Evolutionary conservation across 2,797 vertebrate genomes (phyloP).

Genomic region (Vespertilio murinus): DNA sequence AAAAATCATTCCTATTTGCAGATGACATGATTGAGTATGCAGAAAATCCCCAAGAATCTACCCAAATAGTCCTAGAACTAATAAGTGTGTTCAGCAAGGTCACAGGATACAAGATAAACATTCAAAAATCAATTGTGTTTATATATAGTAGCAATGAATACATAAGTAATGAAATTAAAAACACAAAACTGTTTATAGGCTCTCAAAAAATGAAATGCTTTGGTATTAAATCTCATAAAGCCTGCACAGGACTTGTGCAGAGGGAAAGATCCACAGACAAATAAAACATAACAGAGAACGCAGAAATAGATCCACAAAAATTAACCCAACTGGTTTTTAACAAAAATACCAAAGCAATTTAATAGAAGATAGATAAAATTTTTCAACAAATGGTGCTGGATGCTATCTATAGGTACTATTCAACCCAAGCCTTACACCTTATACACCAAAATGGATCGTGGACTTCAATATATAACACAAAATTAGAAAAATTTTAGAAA

Average conservation of each 20-base stretch:
- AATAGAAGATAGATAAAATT: neutral
- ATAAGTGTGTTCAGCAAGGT: neutral
- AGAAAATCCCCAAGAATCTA: neutral
- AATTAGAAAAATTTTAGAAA: neutral
- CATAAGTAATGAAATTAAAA: neutral
- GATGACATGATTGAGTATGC: neutral
- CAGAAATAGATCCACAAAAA: neutral
- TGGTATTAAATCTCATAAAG: neutral
- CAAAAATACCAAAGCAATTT: neutral
- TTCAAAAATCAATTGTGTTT: neutral
- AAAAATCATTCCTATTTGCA: neutral
- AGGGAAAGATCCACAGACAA: neutral
- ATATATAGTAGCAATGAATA: neutral
- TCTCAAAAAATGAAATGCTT: constrained; percentile 32
- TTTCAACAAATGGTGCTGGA: neutral
- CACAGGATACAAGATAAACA: neutral
- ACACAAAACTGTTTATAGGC: neutral
- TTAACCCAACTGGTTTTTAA: neutral
- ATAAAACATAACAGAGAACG: neutral
- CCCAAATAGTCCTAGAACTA: constrained; percentile 5
- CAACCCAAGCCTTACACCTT: neutral
- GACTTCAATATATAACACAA: neutral
- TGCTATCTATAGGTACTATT: neutral
- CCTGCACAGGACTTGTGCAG: neutral
- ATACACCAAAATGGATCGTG: neutral